Evolutionary conservation across 2,797 vertebrate species (phyloP).

Genomic region (Sparidentex hasta): DNA sequence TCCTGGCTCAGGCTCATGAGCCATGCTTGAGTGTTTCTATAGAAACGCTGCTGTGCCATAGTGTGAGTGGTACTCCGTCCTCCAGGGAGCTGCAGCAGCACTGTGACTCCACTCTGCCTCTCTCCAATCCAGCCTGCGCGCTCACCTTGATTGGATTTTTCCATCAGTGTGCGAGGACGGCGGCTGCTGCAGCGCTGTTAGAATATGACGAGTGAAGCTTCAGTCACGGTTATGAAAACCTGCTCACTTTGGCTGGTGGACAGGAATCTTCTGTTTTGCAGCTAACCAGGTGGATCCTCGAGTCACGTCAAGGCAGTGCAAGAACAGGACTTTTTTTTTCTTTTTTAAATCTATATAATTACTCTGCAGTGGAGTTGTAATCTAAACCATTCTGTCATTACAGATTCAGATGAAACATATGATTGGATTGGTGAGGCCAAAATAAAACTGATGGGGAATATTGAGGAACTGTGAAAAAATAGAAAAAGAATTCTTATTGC

Average conservation of each 20-base stretch:
- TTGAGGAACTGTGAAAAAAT: constrained; percentile 21
- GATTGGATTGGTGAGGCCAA: not conserved
- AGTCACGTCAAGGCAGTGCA: not conserved
- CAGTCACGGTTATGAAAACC: constrained; percentile 11
- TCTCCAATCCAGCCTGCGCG: constrained; percentile 10
- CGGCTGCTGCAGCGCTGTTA: constrained; percentile 8
- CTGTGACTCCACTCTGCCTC: constrained; percentile 1
- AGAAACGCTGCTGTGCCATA: constrained; percentile 65
- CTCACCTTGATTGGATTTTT: constrained; percentile 40
- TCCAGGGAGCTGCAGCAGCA: constrained; percentile 25
- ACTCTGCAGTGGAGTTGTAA: not conserved
- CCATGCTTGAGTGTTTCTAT: constrained; percentile 76
- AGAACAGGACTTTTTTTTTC: not conserved
- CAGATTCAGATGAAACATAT: constrained; percentile 13
- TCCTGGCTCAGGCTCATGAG: constrained; percentile 58
- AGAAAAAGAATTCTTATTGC: not conserved
- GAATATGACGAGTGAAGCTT: not conserved
- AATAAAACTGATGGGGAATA: constrained; percentile 14
- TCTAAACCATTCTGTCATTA: not conserved
- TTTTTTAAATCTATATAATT: not conserved
- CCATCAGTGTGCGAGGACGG: constrained; percentile 7
- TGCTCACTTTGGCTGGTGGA: constrained; percentile 23
- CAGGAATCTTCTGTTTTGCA: constrained; percentile 2
- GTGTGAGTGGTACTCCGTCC: constrained; percentile 58
- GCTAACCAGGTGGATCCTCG: not conserved